Evolutionary conservation across 2,113 vertebrate genomes (phyloP), one percentile per base, ranked within the genome.

Genomic region (Geococcyx californianus): DNA sequence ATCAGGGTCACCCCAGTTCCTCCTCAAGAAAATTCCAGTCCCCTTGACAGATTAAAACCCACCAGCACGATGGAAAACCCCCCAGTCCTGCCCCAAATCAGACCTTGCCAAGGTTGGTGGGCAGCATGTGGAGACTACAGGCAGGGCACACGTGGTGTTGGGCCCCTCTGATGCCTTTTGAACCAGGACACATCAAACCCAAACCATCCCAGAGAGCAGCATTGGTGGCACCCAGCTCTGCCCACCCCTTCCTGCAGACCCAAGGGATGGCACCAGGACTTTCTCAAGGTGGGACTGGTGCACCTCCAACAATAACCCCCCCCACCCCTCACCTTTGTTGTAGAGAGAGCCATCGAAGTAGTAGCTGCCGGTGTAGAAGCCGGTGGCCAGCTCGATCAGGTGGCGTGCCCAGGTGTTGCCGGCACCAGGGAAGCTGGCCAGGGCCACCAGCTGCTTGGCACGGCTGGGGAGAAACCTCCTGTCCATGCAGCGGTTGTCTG

Each of bases 371-470:
- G 99, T 99, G 97, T 99, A 99, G 97, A 98, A 99, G 79, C 99
- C 99, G 0, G 99, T 99, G 91, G 99, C 99, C 51, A 99, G 86
- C 96, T 99, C 99, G 5, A 99, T 99, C 66, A 99, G 98, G 97
- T 99, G 99, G 5, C 99, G 98, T 5, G 99, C 98, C 99, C 99
- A 99, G 0, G 99, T 99, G 97, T 99, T 99, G n/a, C 99, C 99
- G 0, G 99, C 99, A 0, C 99, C 99, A 0, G 99, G 99, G 82
- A 99, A 99, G 95, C 99, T 99, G 92, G 99, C 99, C 55, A 99
- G 98, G 11, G 99, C 99, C 7, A 99, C 97, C 76, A 99, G 97
- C 89, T 98, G 98, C 95, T 98, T 99, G 56, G 98, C 98, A 77
- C 98, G 99, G 47, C 96, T 92, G 1, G 99, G 98, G 23, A 99